Evolutionary conservation across 2,797 vertebrate species (phyloP).

Genomic region (Jordanella pulchra): DNA sequence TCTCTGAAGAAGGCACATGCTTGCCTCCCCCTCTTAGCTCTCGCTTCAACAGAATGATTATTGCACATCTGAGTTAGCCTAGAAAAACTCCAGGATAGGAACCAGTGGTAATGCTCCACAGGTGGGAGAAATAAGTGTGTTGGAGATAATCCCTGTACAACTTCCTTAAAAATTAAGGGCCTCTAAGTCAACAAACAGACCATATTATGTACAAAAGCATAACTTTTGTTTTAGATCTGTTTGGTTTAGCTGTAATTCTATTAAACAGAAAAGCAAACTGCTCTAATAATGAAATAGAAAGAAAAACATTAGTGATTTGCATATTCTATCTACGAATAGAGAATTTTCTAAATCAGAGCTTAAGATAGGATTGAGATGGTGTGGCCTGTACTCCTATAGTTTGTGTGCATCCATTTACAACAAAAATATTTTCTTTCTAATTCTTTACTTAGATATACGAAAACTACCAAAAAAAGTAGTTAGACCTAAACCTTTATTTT

Average conservation of each 20-base stretch:
- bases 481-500: background rate
- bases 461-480: background rate
- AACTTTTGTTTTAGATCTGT: background rate
- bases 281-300: background rate
- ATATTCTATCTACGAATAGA: background rate
- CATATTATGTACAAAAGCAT: conserved; percentile 16
- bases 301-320: too few relatives aligned
- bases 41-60: conserved; percentile 54
- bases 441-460: background rate
- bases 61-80: conserved; percentile 43
- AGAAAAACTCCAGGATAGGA: conserved; percentile 27
- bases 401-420: background rate
- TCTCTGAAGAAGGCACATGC: conserved; percentile 46
- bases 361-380: background rate
- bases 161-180: conserved; percentile 30
- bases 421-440: background rate
- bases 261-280: background rate
- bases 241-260: background rate
- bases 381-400: too few relatives aligned
- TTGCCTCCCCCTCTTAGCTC: conserved; percentile 25
- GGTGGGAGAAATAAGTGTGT: conserved; percentile 51
- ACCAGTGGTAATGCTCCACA: conserved; percentile 40
- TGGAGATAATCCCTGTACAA: conserved; percentile 32
- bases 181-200: conserved; percentile 31
- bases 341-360: background rate